A percentile compares a stretch with the other conserved stretches of the same genome.
These are phyloP conservation scores for Octopus sinensis DNA, from an alignment of 1,140 invertebrate species.

Conservation along the genomic window DNA sequence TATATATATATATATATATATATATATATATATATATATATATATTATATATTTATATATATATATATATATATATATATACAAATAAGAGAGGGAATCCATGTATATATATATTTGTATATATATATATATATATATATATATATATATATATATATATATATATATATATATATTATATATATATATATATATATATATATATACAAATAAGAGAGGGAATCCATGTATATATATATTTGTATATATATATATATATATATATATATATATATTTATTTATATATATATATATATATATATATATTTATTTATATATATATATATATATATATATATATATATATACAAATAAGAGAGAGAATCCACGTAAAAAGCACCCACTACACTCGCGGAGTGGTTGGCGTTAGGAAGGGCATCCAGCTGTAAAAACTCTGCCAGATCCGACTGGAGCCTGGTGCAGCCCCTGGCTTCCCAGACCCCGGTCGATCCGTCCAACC, in stretches of 20 bases:
- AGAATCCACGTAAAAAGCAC: no score
- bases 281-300: background rate
- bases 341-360: no score
- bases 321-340: conserved; percentile 1
- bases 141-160: background rate
- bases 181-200: conserved; percentile 5
- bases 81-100: background rate
- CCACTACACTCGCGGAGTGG: no score
- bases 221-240: background rate
- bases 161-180: background rate
- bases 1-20: background rate
- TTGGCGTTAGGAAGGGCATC: no score
- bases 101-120: background rate
- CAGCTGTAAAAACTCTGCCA: no score
- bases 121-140: conserved; percentile 5
- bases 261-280: conserved; percentile 1
- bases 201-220: background rate
- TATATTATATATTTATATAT: background rate
- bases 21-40: conserved; percentile 5
- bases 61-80: background rate
- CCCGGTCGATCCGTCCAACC: no score
- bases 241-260: conserved; percentile 2
- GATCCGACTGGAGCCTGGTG: no score
- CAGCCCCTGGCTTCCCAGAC: no score
- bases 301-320: background rate